Base-by-base conservation (phyloP, 2,113 vertebrate genomes). In the Psilopogon haemacephalus region DNA sequence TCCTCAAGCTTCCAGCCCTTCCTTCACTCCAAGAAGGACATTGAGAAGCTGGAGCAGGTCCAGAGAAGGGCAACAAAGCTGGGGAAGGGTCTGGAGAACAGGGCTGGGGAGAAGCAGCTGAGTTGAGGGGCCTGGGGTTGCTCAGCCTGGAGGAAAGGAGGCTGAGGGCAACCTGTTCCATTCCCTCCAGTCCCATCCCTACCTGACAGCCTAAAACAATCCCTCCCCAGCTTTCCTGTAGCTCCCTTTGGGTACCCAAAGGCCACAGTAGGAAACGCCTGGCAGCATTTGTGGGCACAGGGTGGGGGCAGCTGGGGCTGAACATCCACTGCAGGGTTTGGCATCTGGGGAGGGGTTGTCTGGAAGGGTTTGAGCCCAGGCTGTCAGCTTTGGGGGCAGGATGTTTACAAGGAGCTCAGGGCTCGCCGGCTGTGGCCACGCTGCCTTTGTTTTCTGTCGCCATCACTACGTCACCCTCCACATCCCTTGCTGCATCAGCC, bases 351-450 rank as follows among this genome's bases (percentile, higher is more conserved):
- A 20, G 67, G n/a, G 9, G 54, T 23, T n/a, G 46, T 67, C 71
- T 21, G 83, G 88, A 71, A 8, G 4, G 1, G 38, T 67, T 84
- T 73, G 82, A 76, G 73, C 21, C 42, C 0, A 11, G 18, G 37
- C 32, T 24, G 1, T 5, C 65, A 11, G 37, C 58, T 19, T 48
- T 32, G 55, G 2, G 54, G 67, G 83, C 95, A 95, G 91, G 89
- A 91, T 95, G 95, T 95, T 95, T 93, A 88, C 33, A 83, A 1
- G 48, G 48, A 48, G 18, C 37, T 16, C 70, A 3, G 30, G 11
- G 73, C 13, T 70, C 4, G 81, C 37, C 1, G 8, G 48, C 17
- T 15, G 46, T 0, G 24, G 3, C 0, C 75, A 58, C 14, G 32
- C 30, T 9, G 2, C 82, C 82, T 44, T 3, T 11, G 82, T 9